Evolutionary conservation across 2,888 invertebrate genomes (phyloP), one percentile per base, ranked within the genome.

Genomic region (Monopis laevigella): DNA sequence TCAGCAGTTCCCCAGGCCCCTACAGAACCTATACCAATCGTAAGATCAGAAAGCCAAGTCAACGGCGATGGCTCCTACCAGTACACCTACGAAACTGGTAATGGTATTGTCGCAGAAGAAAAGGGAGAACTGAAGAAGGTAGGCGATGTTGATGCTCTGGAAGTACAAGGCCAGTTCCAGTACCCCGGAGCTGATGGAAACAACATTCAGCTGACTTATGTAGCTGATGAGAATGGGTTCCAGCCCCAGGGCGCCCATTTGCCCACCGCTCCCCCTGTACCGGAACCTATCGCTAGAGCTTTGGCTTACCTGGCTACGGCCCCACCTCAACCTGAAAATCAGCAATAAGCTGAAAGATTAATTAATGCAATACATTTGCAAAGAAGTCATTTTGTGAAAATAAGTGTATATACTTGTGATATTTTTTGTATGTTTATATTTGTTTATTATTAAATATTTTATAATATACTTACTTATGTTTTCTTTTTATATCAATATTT

Each of bases 171-270:
- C 32, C 85, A 84, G 56, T 88, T 74, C 68, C 84, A 86, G 40
- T 88, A 87, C 59, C 85, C 86, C 0, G 78, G 85, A 18, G 87
- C 87, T 1, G 84, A 88, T 48, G 87, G 87, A 14, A 75, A 78
- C 27, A 58, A 82, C 48, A 86, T 87, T 55, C 83, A 84, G 47
- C 57, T 89, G 47, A 82, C 84, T 0, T 89, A 89, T 65, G 74
- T 82, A 28, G 88, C 89, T 47, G 88, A 89, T 50, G 88, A 89
- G 59, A 88, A 88, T 51, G 88, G 88, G 14, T 88, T 83, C 80
- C 86, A 87, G 56, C 86, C 88, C 1, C 81, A 71, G 51, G 85
- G 85, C 2, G 82, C 77, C 7, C 86, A 86, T 52, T 60, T 86
- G n/a, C 86, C 86, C 19, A 85, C 85, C 7, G 82, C 88, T 6